Base-by-base conservation (phyloP, 2,888 invertebrate genomes). In the Leistus spinibarbis region DNA sequence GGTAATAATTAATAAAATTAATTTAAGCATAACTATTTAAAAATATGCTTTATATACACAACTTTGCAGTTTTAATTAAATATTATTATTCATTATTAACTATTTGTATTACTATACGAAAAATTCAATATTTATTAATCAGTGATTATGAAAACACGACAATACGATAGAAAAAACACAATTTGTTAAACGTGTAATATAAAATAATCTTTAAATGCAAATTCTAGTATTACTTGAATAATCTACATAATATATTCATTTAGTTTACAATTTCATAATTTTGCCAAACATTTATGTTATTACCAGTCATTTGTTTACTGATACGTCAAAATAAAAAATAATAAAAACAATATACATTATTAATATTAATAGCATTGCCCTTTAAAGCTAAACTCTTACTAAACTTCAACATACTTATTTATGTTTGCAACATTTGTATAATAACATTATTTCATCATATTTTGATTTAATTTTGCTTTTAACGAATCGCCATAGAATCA, bases 141-240 rank as follows among this genome's bases (percentile, higher is more conserved):
- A 72, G 53, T 60, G 62, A 72, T 63, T 69, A 72, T 53, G 60
- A 3, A 73, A 85, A 85, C 90, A 90, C 66, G 90, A 90, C 79
- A 89, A 87, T 0, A 89, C 89, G 88, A 90, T 90, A 23, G 88
- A 88, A 69, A 90, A 91, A 76, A 73, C 62, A 73, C 66, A 23
- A 60, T 60, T 10, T 60, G 60, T 60, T 19, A 60, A 66, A 73
- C 66, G 67, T 73, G 73, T 73, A 73, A 54, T 67, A 73, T 60
- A 73, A 17, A 19, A 40, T 2, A 40, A 40, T 53, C 53, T 73
- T 57, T 73, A 73, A 73, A 73, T 73, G 73, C 73, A 73, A 67
- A 73, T 53, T 64, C 19, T 66, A 66, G 19, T 66, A 40, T 60
- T 60, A 60, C 60, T 60, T 60, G 60, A 60, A 19, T 60, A 22